Evolutionary conservation across 2,113 vertebrate species (phyloP), one percentile per base, ranked within the genome.

Genomic region (Pipra filicauda): DNA sequence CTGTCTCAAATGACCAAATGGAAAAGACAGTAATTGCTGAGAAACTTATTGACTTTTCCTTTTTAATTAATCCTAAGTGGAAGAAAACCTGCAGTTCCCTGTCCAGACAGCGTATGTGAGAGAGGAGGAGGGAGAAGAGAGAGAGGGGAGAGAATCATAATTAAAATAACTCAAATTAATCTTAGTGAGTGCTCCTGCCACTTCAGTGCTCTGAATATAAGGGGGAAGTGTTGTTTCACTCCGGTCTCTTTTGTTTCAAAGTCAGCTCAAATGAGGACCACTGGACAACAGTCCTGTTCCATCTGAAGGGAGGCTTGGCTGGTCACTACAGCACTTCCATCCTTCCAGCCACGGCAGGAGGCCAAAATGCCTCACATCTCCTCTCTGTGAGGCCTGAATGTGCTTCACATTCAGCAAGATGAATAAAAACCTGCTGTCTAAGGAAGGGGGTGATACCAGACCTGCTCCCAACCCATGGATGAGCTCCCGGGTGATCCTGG

Each of bases 11-110:
- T 89, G 89, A 82, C 88, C 89, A 93, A 83, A 71, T 81, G 80
- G 86, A 92, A 94, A 95, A 83, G 80, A 96, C 92, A 96, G 55
- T 74, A 92, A 96, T 67, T 83, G 92, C 93, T 88, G 81, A 92
- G 80, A 96, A 83, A 96, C 79, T 89, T 91, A 96, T 71, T 96
- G 94, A 92, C 93, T 96, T 95, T 96, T 95, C 95, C 49, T 84
- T 91, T 96, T 96, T 96, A 94, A 97, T 97, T 97, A 97, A 97
- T 95, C 95, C 78, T 89, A 97, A 97, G 67, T 93, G 76, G 93
- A 97, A 96, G 93, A 92, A 93, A 97, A 95, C 92, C 77, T 89
- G 85, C 67, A 80, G 95, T 28, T 94, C 92, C 92, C 69, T 92
- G 69, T 87, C 64, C 90, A 79, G 74, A 39, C 77, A 88, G 87